Conservation (phyloP, 2,888 invertebrate genomes). For the Drosophila barbarae region DNA sequence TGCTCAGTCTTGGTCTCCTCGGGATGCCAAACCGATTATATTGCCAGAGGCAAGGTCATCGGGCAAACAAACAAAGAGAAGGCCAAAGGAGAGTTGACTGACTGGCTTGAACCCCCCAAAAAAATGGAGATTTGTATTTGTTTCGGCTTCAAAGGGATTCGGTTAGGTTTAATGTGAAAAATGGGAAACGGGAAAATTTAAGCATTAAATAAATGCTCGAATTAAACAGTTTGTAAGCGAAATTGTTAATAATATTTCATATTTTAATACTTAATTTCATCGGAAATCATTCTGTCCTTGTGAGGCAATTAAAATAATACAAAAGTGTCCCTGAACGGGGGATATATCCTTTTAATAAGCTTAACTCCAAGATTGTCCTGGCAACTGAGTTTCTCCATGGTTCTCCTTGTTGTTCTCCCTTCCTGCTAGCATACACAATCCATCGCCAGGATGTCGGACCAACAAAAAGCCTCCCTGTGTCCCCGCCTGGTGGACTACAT, state of each 20-base stretch:
- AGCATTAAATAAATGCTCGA: neutral
- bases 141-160: neutral
- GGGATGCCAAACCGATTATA: conserved; percentile 15
- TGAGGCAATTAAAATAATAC: too few relatives aligned
- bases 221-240: too few relatives aligned
- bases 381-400: conserved; percentile 9
- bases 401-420: neutral
- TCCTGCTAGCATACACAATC: conserved; percentile 36
- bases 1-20: conserved; percentile 3
- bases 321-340: too few relatives aligned
- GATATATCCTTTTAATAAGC: neutral
- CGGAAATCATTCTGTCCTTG: too few relatives aligned
- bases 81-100: conserved; percentile 28
- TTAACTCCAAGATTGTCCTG: neutral
- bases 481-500: conserved; percentile 96
- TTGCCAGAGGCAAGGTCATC: conserved; percentile 30
- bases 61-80: conserved; percentile 31
- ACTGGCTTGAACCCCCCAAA: conserved; percentile 17
- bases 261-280: too few relatives aligned
- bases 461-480: conserved; percentile 90
- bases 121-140: neutral
- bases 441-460: conserved; percentile 80
- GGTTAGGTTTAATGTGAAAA: neutral
- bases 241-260: too few relatives aligned
- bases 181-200: neutral